These are phyloP conservation scores for Aplysia californica DNA, from an alignment of 1,140 invertebrate species.

Conservation along the genomic window DNA sequence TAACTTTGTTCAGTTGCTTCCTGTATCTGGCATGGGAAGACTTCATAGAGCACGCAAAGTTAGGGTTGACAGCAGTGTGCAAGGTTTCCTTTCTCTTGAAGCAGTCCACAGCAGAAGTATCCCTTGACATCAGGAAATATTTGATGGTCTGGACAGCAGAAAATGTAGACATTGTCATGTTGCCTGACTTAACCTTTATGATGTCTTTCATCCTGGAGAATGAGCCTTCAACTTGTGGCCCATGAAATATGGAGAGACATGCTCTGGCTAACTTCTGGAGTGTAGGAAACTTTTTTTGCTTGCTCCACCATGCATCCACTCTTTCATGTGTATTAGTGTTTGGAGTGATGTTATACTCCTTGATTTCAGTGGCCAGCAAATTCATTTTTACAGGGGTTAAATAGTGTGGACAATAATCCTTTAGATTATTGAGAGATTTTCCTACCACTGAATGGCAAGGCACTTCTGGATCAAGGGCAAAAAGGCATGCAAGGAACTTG, in stretches of 20 bases:
- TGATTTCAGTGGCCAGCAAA: background rate
- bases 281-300: background rate
- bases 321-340: background rate
- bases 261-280: background rate
- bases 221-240: background rate
- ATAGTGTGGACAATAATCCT: background rate
- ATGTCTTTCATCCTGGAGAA: conserved; percentile 7
- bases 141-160: background rate
- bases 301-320: background rate
- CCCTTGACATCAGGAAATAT: background rate
- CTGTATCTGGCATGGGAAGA: conserved; percentile 3
- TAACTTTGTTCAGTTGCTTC: background rate
- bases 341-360: background rate
- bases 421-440: background rate
- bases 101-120: background rate
- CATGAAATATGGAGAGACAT: conserved; percentile 2
- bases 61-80: background rate
- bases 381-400: background rate
- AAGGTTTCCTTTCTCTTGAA: background rate
- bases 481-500: background rate
- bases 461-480: background rate
- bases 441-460: conserved; percentile 1
- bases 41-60: background rate
- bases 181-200: conserved; percentile 7
- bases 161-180: background rate